A percentile compares a stretch with the other conserved stretches of the same genome.
These are phyloP conservation scores for Liasis olivaceus DNA, from an alignment of 2,797 vertebrate genomes.

Conservation along the genomic window DNA sequence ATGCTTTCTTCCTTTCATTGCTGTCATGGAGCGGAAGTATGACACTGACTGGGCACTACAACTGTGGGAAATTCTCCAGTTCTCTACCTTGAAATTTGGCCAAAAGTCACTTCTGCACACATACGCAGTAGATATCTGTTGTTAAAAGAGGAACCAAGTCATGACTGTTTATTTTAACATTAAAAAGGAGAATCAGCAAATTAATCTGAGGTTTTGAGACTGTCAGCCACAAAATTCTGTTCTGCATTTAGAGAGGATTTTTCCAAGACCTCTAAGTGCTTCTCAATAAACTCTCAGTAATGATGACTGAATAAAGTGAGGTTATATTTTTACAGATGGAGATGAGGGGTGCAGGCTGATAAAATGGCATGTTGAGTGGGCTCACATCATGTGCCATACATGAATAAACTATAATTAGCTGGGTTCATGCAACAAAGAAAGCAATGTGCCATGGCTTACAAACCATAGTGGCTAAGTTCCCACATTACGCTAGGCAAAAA, in stretches of 20 bases:
- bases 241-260: background rate
- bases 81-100: constrained; percentile 9
- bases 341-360: background rate
- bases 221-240: background rate
- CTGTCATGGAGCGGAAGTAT: background rate
- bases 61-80: background rate
- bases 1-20: background rate
- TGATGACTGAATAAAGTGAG: background rate
- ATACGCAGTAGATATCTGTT: background rate
- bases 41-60: background rate
- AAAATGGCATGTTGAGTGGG: background rate
- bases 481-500: background rate
- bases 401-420: background rate
- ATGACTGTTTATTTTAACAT: background rate
- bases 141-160: constrained; percentile 10
- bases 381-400: background rate
- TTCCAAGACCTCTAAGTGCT: background rate
- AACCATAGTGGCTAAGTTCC: background rate
- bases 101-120: background rate
- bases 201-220: background rate
- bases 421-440: background rate
- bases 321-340: background rate
- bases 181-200: constrained; percentile 8
- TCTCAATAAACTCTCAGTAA: background rate
- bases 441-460: background rate